A percentile compares a stretch with the other conserved stretches of the same genome.
These are phyloP conservation scores for Phengaris alcon DNA, from an alignment of 2,888 invertebrate species.

Conservation along the genomic window DNA sequence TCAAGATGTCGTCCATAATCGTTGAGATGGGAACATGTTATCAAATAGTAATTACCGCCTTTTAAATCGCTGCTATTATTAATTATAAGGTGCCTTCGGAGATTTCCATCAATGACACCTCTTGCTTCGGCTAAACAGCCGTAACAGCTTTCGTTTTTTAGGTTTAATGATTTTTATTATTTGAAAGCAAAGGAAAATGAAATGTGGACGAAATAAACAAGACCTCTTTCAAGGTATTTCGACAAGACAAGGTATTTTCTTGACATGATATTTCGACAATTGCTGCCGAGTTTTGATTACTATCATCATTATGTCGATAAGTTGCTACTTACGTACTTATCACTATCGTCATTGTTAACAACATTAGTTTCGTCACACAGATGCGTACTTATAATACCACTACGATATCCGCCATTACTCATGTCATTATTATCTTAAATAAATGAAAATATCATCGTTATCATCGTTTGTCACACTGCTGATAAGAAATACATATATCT, in stretches of 20 bases:
- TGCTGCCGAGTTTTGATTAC: no score
- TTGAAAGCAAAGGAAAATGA: no score
- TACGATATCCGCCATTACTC: not conserved
- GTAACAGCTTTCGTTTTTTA: no score
- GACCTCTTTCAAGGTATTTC: no score
- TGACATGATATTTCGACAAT: no score
- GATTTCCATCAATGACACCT: not conserved
- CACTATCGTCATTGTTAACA: not conserved
- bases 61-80: conserved; percentile 12
- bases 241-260: no score
- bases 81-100: not conserved
- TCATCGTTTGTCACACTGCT: not conserved
- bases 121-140: not conserved
- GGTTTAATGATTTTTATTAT: not conserved
- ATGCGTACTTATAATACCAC: not conserved
- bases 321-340: not conserved
- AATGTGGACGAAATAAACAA: no score
- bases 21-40: conserved; percentile 29
- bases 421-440: not conserved
- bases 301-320: no score
- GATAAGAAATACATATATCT: no score
- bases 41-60: conserved; percentile 32
- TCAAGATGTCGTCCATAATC: conserved; percentile 33
- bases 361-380: not conserved
- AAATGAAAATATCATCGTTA: no score